Evolutionary conservation across 2,888 invertebrate genomes (phyloP), one percentile per base, ranked within the genome.

Genomic region (Drosophila sordidula): DNA sequence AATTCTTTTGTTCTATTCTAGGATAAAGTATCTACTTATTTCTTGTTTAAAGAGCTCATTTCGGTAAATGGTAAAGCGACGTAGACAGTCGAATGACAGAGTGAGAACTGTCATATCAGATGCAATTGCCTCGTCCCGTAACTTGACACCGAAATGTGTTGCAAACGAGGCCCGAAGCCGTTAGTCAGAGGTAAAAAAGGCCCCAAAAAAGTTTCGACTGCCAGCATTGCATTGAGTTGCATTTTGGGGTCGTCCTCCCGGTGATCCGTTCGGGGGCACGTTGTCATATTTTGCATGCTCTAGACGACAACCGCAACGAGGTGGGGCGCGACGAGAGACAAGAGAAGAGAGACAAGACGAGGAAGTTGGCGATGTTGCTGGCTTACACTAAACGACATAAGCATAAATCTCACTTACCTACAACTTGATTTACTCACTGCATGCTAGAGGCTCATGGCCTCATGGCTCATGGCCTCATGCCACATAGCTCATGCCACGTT

Each of bases 341-440:
- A 4, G 12, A 9, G 44, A 8, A 4, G 16, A 14, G 36, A 11
- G n/a, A 9, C 18, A 42, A n/a, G 46, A 32, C 61, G 59, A 47
- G 46, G 36, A 58, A 71, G 72, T 64, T 42, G 54, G 69, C 41
- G 44, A 51, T 69, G 79, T 70, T 70, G 63, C 58, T 70, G 79
- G 70, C 80, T 87, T 82, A 82, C 87, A 87, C 85, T 85, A 89
- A 84, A 85, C 83, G 83, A 84, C 89, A 84, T 85, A 73, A 88
- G 89, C 86, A 86, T 86, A 86, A 86, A 86, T 86, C 86, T 86
- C 86, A 87, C 89, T 86, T 89, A 86, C 89, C 89, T 84, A 87
- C 85, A 89, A 87, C 84, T 89, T 87, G 84, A 84, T 84, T 84
- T 84, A 84, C 89, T 88, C 76, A 89, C 82, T 75, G 73, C 75